Evolutionary conservation across 2,888 invertebrate species (phyloP), one percentile per base, ranked within the genome.

Genomic region (Erannis defoliaria): DNA sequence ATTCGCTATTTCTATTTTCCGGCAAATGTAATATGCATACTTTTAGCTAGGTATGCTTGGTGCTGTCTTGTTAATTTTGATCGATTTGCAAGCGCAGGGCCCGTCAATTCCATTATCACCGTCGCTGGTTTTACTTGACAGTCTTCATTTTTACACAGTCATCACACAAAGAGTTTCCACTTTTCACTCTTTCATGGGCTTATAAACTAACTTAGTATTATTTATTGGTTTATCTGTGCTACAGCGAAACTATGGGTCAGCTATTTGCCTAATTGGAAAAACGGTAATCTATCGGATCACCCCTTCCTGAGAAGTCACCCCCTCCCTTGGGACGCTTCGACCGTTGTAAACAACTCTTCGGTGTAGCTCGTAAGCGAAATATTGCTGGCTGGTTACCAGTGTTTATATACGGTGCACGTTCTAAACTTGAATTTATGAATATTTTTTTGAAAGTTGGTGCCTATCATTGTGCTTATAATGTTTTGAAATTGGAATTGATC

Each of bases 261-360:
- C 74, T 79, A 78, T 81, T 80, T 77, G 71, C 77, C 80, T 84
- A 84, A 83, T 84, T 85, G 83, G 81, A 80, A 85, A 80, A 81
- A 80, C 77, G 76, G 76, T 77, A 77, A 77, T 73, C 78, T 77
- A 76, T 68, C 68, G 76, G 72, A 75, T 79, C 81, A 83, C 85
- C 89, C 87, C 84, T 83, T 84, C 73, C 75, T 66, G 76, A 79
- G 84, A 64, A 85, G 85, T 84, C 82, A 81, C 75, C 73, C 62
- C 73, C 73, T 81, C 81, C 84, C 85, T 33, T 29, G 85, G 80
- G 84, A 77, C 55, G 61, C 73, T 72, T 73, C 74, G 79, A 79
- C 81, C 81, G 84, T 73, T 68, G 79, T 77, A 82, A 83, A 83
- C 82, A 82, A 83, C 81, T 81, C 82, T 82, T 83, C 80, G 82